Percentiles rank a stretch among this genome's conserved stretches.
Evolutionary conservation across 2,113 vertebrate species (phyloP).

Genomic region (Otis tarda): DNA sequence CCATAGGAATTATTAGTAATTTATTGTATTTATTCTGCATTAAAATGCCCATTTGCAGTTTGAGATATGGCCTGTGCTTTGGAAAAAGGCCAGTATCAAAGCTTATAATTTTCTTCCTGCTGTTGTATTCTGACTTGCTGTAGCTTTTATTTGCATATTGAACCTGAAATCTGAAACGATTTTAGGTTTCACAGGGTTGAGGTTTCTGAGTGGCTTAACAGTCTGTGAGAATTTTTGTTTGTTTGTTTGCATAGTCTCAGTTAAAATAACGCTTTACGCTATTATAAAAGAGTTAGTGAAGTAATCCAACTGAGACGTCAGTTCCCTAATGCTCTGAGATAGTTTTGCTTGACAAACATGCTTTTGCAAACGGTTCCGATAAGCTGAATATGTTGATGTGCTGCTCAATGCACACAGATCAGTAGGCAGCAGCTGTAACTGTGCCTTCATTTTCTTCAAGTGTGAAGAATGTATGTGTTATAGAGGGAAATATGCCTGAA

Average conservation of each 20-base stretch:
- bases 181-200: conserved; percentile 8
- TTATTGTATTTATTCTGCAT: neutral
- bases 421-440: conserved; percentile 48
- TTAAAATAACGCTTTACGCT: conserved; percentile 8
- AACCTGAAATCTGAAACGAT: neutral
- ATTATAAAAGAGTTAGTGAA: conserved; percentile 3
- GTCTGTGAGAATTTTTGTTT: conserved; percentile 4
- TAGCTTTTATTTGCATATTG: conserved; percentile 1
- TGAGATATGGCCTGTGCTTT: neutral
- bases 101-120: neutral
- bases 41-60: neutral
- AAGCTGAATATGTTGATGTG: conserved; percentile 62
- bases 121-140: neutral
- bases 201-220: neutral
- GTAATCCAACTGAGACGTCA: conserved; percentile 6
- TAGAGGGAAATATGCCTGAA: conserved; percentile 46
- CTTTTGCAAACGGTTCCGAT: conserved; percentile 43
- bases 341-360: conserved; percentile 68
- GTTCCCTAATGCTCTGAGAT: conserved; percentile 52
- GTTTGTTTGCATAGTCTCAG: conserved; percentile 5
- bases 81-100: neutral
- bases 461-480: conserved; percentile 37
- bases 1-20: neutral
- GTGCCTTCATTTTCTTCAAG: conserved; percentile 33
- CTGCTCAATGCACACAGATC: conserved; percentile 46